Conservation (phyloP, 2,888 invertebrate species). For the Dynastes maya region DNA sequence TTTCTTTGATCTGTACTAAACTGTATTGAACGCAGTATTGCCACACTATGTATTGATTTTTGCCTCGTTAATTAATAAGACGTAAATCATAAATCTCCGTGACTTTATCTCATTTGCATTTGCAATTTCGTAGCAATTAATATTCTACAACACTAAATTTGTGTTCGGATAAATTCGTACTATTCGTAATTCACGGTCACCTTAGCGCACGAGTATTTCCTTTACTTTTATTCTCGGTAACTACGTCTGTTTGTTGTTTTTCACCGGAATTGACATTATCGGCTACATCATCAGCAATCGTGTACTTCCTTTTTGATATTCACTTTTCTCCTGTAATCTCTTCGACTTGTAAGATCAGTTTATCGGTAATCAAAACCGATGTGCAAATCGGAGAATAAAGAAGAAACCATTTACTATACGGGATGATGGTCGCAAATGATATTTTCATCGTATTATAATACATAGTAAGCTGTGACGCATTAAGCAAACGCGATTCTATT, state of each 20-base stretch:
- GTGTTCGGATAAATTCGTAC: not conserved
- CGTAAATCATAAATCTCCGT: too few species aligned
- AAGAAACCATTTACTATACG: not conserved
- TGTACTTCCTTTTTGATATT: not conserved
- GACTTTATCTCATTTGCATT: not conserved
- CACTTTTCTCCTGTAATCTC: not conserved
- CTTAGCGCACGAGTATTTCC: not conserved
- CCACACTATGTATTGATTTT: too few species aligned
- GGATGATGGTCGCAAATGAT: not conserved
- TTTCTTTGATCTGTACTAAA: too few species aligned
- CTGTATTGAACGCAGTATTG: too few species aligned
- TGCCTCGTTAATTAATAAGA: too few species aligned
- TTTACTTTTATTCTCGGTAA: slow-evolving; percentile 5
- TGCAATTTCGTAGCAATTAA: too few species aligned
- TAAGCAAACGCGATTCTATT: slow-evolving; percentile 23
- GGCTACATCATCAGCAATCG: not conserved
- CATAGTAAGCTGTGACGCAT: slow-evolving; percentile 23
- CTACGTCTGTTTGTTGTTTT: not conserved
- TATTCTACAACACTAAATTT: not conserved
- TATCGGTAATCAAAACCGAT: not conserved
- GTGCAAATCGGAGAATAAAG: not conserved
- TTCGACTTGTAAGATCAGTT: not conserved
- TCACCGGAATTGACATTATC: slow-evolving; percentile 12
- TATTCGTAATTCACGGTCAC: slow-evolving; percentile 2
- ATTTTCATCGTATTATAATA: not conserved